These are phyloP conservation scores for Ormyrus labotus DNA, from an alignment of 2,888 invertebrate species.

Conservation along the genomic window DNA sequence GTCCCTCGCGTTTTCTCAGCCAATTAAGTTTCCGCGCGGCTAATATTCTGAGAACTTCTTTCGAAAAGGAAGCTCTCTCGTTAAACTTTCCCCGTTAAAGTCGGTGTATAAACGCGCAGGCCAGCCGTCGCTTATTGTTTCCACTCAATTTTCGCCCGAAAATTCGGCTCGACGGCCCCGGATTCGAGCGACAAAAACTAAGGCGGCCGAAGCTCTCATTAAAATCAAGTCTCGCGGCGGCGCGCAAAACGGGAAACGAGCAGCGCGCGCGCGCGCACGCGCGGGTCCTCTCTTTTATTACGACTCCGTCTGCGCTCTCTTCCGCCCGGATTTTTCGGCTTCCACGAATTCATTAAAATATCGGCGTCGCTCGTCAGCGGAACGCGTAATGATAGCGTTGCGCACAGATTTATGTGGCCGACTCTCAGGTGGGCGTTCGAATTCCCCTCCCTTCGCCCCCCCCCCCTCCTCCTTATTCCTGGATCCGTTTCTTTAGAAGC, in stretches of 20 bases:
- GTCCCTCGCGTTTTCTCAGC: too few species aligned
- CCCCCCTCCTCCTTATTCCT: neutral
- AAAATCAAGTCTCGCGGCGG: neutral
- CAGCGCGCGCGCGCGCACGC: neutral
- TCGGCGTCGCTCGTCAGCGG: conserved; percentile 66
- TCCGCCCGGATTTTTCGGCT: conserved; percentile 57
- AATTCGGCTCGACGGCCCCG: neutral
- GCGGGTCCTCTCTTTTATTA: conserved; percentile 4
- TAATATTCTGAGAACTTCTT: too few species aligned
- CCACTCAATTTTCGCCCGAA: conserved; percentile 11
- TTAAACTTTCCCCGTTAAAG: conserved; percentile 11
- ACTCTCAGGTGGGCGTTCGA: conserved; percentile 47
- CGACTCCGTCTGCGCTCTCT: conserved; percentile 24
- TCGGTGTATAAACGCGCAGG: neutral
- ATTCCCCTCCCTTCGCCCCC: neutral
- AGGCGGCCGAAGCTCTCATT: too few species aligned
- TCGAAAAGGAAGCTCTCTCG: neutral
- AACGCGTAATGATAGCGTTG: conserved; percentile 69
- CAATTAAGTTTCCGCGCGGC: too few species aligned
- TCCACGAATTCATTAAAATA: conserved; percentile 72
- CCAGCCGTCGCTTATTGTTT: neutral
- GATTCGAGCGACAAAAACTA: neutral
- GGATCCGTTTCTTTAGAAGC: neutral
- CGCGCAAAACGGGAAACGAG: conserved; percentile 41
- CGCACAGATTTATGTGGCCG: conserved; percentile 64